Base-by-base conservation (phyloP, 2,888 invertebrate genomes). In the Zele albiditarsus region DNA sequence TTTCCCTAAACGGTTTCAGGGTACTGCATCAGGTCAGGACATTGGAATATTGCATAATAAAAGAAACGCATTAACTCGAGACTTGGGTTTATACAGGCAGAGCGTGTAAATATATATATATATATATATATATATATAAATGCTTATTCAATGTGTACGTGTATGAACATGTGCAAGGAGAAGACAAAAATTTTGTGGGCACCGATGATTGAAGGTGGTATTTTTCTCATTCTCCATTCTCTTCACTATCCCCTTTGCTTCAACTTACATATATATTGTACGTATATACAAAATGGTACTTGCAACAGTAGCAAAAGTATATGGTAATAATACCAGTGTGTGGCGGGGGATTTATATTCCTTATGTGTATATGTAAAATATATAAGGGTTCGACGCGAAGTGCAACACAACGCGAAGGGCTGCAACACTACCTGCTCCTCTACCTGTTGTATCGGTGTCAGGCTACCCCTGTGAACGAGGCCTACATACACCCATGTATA, bases 1-100 rank as follows among this genome's bases (percentile, higher is more conserved):
- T 89, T 89, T 89, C 82, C 87, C 88, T 89, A 88, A 89, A 89
- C 87, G 88, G 87, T 88, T 86, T 82, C 86, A 80, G 82, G 78
- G 81, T 77, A 80, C 20, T 20, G 53, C 20, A 53, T 53, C 80
- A 78, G 82, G 81, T 82, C 85, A 85, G 87, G 85, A 82, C 76
- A 72, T 79, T 67, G 83, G 82, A 84, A 84, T 87, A 85, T 84
- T 84, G 84, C 85, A 87, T 86, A 86, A 89, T 88, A 88, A 88
- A 89, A 85, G 87, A 84, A 86, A 86, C 83, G 81, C 84, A 84
- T 86, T 84, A 85, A 84, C 82, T 84, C 82, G 81, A 60, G 31
- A 84, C 82, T 84, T 82, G 81, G 46, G 53, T 27, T 38, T 42
- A 60, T 60, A 42, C 20, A 31, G n/a, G 49, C 57, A 31, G 16